Base-by-base conservation (phyloP, 2,113 vertebrate genomes). In the Propithecus coquereli region DNA sequence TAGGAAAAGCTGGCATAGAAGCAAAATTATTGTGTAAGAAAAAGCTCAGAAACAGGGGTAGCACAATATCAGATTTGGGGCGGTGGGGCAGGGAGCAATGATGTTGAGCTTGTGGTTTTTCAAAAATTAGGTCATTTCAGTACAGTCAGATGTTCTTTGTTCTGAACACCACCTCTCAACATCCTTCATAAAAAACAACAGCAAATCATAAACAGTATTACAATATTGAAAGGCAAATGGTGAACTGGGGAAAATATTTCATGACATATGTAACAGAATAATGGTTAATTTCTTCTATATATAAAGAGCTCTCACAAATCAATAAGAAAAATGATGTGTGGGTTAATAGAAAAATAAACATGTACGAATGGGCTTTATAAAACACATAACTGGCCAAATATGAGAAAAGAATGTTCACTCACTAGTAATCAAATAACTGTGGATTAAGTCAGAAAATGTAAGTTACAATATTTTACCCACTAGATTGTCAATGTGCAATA, bases 381-480 rank as follows among this genome's bases (percentile, higher is more conserved):
- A 86, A 96, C 32, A 91, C 34, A 71, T n/a, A 84, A 73, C 63
- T 90, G 88, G 71, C 12, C 14, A 40, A 94, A 59, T 40, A n/a
- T 12, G 10, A 70, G 10, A 50, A 52, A 80, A 95, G 71, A 32
- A 85, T 18, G 22, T 82, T 94, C n/a, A 83, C 27, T 73, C 66
- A 94, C 2, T 54, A 83, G 20, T 43, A 43, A 93, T 45, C 11
- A 57, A 80, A 50, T 82, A 96, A 77, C 4, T 80, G 6, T 23
- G 30, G 90, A 90, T 74, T 89, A 94, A 73, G n/a, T 65, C 20
- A 91, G 18, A 84, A 87, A 91, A 66, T 40, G 57, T 23, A 83
- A 63, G 37, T 80, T n/a, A 85, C 0, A 50, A 2, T 85, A 83
- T 57, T 90, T 59, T 65, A 90, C 52, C n/a, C 34, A 54, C 54